Conservation (phyloP, 2,797 vertebrate species). For the Sitta carolinensis region DNA sequence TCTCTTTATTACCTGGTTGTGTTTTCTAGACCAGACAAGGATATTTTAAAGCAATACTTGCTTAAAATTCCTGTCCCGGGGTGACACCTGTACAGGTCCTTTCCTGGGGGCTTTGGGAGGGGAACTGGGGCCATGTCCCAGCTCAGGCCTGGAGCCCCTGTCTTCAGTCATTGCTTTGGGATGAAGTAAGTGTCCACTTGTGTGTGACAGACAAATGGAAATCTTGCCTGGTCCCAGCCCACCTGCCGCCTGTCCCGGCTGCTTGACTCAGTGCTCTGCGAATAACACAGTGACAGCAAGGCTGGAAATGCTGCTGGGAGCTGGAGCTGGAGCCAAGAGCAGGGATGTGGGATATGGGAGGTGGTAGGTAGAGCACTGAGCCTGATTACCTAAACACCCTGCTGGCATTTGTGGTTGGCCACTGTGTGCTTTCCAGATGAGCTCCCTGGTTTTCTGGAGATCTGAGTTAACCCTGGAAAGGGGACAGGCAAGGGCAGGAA, state of each 20-base stretch:
- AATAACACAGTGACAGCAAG: slow-evolving; percentile 19
- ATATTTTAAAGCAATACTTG: neutral
- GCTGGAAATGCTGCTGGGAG: neutral
- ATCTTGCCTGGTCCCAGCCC: neutral
- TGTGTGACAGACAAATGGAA: neutral
- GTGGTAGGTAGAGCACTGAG: neutral
- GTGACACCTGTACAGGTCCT: accelerated
- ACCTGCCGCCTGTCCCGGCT: neutral
- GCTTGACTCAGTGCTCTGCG: slow-evolving; percentile 41
- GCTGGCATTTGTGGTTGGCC: neutral
- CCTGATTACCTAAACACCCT: neutral
- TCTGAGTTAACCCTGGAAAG: neutral
- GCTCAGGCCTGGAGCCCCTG: neutral
- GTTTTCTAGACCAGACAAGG: neutral
- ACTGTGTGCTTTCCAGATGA: neutral
- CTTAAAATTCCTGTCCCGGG: neutral
- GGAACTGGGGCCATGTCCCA: accelerated
- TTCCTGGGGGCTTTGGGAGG: neutral
- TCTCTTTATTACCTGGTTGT: neutral
- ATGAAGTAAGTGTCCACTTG: slow-evolving; percentile 40
- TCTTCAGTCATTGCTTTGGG: neutral
- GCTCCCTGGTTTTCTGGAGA: neutral
- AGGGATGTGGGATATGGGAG: neutral
- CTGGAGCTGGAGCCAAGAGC: neutral
- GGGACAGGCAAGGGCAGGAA: neutral